Base-by-base conservation (phyloP, 2,113 vertebrate species). In the Coptodon bakossiorum region DNA sequence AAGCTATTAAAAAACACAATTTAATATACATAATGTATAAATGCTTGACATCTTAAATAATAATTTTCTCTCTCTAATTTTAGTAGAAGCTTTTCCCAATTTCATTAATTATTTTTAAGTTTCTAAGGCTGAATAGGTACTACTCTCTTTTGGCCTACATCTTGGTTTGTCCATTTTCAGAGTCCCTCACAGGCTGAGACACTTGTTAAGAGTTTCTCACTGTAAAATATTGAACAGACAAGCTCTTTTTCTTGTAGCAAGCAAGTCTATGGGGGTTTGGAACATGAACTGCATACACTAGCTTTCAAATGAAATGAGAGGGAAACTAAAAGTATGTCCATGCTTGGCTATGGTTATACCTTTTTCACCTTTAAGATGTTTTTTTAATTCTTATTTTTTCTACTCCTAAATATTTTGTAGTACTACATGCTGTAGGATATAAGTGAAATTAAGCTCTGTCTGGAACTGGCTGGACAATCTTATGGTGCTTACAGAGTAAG, bases 141-240 rank as follows among this genome's bases (percentile, higher is more conserved):
- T 85, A 59, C n/a, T 24, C 38, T 81, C 4, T 87, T 68, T 79
- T 56, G 45, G 38, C 82, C 24, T 11, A 52, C 81, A 61, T 54
- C 17, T 81, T 16, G 3, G 45, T 80, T 81, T 52, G 79, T 86
- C 73, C 57, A 43, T 83, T 22, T 29, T 48, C 11, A 29, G 29
- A 24, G 40, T 40, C 24, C 76, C 52, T 82, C 73, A 79, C 6
- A 57, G 53, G 53, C 85, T n/a, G 57, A 48, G 22, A 81, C 45
- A 90, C 19, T 54, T 48, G 36, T 53, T 81, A 73, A 89, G 85
- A 86, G 52, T 63, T 86, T 81, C 52, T 50, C 24, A 50, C 80
- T 79, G 40, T 94, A 85, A 93, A 94, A 93, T 93, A 92, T 93
- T 91, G 57, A 93, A 85, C 5, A 83, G 83, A 90, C 86, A 80